Evolutionary conservation across 2,797 vertebrate genomes (phyloP).

Genomic region (Myotis myotis): DNA sequence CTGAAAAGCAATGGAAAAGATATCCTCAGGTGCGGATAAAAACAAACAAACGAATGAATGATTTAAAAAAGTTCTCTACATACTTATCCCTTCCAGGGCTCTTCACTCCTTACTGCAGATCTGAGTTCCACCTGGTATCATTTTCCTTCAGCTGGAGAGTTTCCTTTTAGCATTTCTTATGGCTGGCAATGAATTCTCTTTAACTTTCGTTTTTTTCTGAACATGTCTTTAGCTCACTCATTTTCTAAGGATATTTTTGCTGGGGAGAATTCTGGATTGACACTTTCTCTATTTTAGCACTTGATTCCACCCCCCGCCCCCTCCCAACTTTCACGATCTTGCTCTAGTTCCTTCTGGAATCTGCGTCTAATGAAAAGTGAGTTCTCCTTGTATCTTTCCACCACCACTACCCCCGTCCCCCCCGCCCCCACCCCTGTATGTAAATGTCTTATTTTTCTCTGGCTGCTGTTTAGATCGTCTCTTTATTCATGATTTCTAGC

Average conservation of each 20-base stretch:
- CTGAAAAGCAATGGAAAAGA: too few relatives aligned
- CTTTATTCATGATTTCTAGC: background rate
- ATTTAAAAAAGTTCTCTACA: background rate
- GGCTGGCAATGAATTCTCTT: background rate
- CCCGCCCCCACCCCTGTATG: too few relatives aligned
- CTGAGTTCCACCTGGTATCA: background rate
- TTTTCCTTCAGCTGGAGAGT: background rate
- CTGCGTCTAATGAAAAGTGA: background rate
- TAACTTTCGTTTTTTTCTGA: background rate
- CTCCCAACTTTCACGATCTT: background rate
- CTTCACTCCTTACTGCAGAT: background rate
- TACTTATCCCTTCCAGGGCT: background rate
- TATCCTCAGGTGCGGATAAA: too few relatives aligned
- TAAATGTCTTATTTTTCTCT: background rate
- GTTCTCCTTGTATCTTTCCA: background rate
- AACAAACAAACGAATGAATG: background rate
- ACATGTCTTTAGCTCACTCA: background rate
- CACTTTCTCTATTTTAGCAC: background rate
- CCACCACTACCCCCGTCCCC: too few relatives aligned
- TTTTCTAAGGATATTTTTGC: background rate
- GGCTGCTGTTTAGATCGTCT: background rate
- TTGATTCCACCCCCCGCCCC: too few relatives aligned
- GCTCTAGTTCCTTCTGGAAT: background rate
- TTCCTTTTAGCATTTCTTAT: background rate
- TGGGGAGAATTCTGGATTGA: background rate